Evolutionary conservation across 2,888 invertebrate genomes (phyloP).

Genomic region (Aphodius granarius): DNA sequence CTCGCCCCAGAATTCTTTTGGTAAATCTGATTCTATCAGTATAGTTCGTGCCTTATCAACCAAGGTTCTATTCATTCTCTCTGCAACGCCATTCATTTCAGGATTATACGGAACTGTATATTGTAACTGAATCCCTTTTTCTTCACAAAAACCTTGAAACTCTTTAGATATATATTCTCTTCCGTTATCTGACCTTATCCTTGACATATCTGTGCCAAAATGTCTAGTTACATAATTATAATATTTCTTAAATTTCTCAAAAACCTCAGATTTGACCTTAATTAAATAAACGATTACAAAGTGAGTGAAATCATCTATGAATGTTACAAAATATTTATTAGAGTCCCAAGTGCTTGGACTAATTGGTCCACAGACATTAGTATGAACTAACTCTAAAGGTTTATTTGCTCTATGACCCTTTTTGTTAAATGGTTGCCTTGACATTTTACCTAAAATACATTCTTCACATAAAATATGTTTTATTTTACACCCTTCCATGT

Average conservation of each 20-base stretch:
- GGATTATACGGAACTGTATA: slow-evolving; percentile 27
- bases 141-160: slow-evolving; percentile 24
- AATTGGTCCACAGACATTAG: slow-evolving; percentile 19
- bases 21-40: slow-evolving; percentile 23
- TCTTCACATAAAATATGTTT: slow-evolving; percentile 19
- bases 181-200: slow-evolving; percentile 29
- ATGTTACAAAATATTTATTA: slow-evolving; percentile 28
- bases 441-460: slow-evolving; percentile 18
- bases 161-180: slow-evolving; percentile 25
- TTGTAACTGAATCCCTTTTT: slow-evolving; percentile 26
- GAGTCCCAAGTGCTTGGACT: slow-evolving; percentile 22
- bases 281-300: slow-evolving; percentile 23
- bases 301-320: slow-evolving; percentile 30
- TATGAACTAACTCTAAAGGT: slow-evolving; percentile 21
- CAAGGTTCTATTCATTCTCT: slow-evolving; percentile 27
- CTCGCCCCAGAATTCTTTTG: slow-evolving; percentile 28
- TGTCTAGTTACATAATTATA: slow-evolving; percentile 14
- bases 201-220: slow-evolving; percentile 18
- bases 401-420: slow-evolving; percentile 21
- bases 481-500: slow-evolving; percentile 7
- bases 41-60: slow-evolving; percentile 28
- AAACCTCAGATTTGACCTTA: slow-evolving; percentile 23
- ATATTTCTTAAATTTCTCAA: slow-evolving; percentile 22
- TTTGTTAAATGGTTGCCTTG: slow-evolving; percentile 17
- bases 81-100: slow-evolving; percentile 27